Percentiles rank a stretch among this genome's conserved stretches.
Evolutionary conservation across 2,113 vertebrate species (phyloP).

Genomic region (Columba livia): DNA sequence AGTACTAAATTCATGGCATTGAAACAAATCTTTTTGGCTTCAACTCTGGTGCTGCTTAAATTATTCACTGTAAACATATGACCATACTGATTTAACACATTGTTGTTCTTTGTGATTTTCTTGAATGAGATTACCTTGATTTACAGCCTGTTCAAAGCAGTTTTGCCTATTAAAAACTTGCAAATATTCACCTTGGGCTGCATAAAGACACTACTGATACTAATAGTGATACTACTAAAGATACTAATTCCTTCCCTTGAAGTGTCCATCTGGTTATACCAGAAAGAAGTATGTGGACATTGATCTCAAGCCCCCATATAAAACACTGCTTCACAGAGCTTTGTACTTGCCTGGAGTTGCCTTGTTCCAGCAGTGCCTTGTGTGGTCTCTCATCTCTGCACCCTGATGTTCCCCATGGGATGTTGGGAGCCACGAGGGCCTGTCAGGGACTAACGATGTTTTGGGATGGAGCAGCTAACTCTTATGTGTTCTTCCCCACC

Average conservation of each 20-base stretch:
- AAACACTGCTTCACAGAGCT: not conserved
- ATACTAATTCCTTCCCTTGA: not conserved
- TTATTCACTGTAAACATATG: conserved; percentile 35
- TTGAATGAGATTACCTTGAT: not conserved
- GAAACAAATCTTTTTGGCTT: conserved; percentile 8
- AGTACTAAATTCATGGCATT: not conserved
- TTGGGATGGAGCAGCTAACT: not conserved
- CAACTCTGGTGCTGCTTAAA: not conserved
- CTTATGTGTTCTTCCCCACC: not conserved
- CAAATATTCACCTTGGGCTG: not conserved
- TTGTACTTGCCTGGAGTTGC: not conserved
- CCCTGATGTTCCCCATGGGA: not conserved
- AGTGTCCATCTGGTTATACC: not conserved
- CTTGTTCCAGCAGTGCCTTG: not conserved
- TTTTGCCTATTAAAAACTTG: not conserved
- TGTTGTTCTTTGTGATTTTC: conserved; percentile 6
- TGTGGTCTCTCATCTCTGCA: not conserved
- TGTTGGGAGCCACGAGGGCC: not conserved
- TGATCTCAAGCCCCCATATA: not conserved
- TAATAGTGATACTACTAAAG: not conserved
- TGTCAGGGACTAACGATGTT: not conserved
- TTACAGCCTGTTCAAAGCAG: not conserved
- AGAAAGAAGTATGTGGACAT: not conserved
- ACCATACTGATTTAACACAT: not conserved
- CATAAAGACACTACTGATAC: not conserved